A percentile compares a stretch with the other conserved stretches of the same genome.
Conservation (phyloP, 1,140 invertebrate genomes). For the Drosophila orosa region DNA sequence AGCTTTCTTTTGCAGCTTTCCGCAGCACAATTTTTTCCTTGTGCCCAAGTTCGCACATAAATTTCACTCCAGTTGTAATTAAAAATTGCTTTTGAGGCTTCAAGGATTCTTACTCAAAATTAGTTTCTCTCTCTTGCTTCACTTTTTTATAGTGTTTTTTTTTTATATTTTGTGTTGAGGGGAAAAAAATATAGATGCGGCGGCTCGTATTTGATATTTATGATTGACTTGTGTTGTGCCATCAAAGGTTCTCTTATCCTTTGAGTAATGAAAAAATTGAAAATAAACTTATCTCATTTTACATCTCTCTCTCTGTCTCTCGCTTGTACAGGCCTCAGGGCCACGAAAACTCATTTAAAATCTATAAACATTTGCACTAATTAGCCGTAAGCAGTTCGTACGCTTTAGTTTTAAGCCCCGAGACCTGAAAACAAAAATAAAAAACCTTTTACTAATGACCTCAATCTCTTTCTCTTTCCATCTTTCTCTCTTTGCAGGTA, state of each 20-base stretch:
- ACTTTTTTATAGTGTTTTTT: background rate
- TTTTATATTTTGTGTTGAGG: background rate
- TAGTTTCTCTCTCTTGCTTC: conserved; percentile 57
- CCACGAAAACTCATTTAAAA: conserved; percentile 34
- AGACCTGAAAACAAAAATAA: conserved; percentile 21
- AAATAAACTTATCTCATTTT: conserved; percentile 5
- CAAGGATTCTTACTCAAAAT: conserved; percentile 66
- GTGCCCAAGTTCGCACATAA: conserved; percentile 70
- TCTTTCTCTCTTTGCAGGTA: conserved; percentile 75
- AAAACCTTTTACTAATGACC: conserved; percentile 77
- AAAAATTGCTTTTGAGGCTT: conserved; percentile 78
- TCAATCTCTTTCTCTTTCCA: conserved; percentile 47
- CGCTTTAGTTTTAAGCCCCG: conserved; percentile 15
- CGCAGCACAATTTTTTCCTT: conserved; percentile 12
- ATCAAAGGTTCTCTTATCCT: background rate
- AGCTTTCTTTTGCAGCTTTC: conserved; percentile 21
- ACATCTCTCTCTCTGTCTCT: background rate
- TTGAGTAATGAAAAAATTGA: background rate
- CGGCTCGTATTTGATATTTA: conserved; percentile 11
- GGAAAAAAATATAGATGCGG: background rate
- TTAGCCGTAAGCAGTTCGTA: conserved; percentile 38
- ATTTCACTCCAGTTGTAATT: conserved; percentile 78
- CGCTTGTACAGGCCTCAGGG: too few species aligned
- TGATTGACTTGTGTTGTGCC: conserved; percentile 13
- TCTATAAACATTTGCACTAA: conserved; percentile 51